Base-by-base conservation (phyloP, 2,888 invertebrate species). In the Junonia oenone region DNA sequence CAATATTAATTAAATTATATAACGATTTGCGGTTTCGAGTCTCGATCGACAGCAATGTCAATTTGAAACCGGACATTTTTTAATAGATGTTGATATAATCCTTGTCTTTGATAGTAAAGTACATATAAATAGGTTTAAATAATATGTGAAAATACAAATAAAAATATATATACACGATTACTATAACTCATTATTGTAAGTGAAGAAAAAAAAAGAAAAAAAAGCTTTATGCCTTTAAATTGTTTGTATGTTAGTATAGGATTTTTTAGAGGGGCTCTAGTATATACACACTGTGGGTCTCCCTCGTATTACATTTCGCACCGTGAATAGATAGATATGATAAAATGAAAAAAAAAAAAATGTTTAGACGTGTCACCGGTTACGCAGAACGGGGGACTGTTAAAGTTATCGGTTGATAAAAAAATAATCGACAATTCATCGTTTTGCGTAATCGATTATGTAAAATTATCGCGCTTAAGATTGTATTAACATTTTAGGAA, bases 81-180 rank as follows among this genome's bases (percentile, higher is more conserved):
- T 69, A 76, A 80, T 87, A 87, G 83, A 83, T 83, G 83, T 85
- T 77, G 84, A 85, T 83, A 79, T 84, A 85, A 87, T 86, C 84
- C 82, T 83, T 85, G 82, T 88, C 85, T 90, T 84, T 80, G 75
- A 81, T 85, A 85, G 83, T 79, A 73, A 85, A 85, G 82, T 85
- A 88, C 87, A 88, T 87, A 82, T 82, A 81, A 81, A 81, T 87
- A 88, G 85, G 81, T 78, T 81, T 75, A 78, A 78, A 86, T 79
- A 81, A 86, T 79, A 81, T 81, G 83, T 80, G 74, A 79, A 72
- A 85, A 89, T 83, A 87, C 76, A 84, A 89, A 90, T 88, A 90
- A 90, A 90, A 89, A 90, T 89, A 90, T 89, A 90, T 89, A 89
- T 87, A 90, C 89, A 88, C 85, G 69, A 81, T 78, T 86, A 85